phyloP scores from a whole-genome alignment of 2,113 vertebrate species.

The Sialia sialis region DNA sequence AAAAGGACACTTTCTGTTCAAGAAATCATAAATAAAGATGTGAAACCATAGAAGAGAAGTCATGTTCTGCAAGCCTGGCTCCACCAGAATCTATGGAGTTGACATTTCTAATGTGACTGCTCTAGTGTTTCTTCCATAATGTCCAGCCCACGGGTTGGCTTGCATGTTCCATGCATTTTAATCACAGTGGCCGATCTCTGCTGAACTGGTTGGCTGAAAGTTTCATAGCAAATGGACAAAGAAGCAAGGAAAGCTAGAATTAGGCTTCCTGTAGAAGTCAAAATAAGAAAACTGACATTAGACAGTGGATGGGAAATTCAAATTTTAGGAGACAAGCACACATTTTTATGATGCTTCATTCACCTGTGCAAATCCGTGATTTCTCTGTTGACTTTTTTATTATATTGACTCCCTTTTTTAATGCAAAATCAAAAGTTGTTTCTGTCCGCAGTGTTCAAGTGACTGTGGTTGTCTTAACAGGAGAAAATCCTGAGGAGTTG shows the following conservation, averaged over 20 bases:
- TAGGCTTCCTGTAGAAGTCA: not conserved
- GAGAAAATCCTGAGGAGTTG: not conserved
- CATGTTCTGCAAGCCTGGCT: not conserved
- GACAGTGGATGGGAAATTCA: not conserved
- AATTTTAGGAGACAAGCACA: not conserved
- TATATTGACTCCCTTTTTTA: not conserved
- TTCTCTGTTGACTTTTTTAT: not conserved
- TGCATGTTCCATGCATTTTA: not conserved
- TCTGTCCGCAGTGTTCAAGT: not conserved
- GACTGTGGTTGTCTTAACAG: not conserved
- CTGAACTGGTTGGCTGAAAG: not conserved
- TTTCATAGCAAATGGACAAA: not conserved
- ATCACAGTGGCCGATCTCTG: not conserved
- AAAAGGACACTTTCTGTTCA: too few relatives aligned
- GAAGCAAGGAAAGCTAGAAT: conserved; percentile 15
- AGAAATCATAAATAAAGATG: not conserved
- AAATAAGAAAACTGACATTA: conserved; percentile 38
- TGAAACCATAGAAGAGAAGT: not conserved
- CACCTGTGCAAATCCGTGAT: not conserved
- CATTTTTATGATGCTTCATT: not conserved
- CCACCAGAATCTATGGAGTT: not conserved
- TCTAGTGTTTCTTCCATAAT: not conserved
- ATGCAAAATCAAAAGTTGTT: not conserved
- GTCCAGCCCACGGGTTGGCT: not conserved
- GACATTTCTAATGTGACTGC: not conserved